Evolutionary conservation across 2,888 invertebrate genomes (phyloP).

Genomic region (Sphaeridia pumilis): DNA sequence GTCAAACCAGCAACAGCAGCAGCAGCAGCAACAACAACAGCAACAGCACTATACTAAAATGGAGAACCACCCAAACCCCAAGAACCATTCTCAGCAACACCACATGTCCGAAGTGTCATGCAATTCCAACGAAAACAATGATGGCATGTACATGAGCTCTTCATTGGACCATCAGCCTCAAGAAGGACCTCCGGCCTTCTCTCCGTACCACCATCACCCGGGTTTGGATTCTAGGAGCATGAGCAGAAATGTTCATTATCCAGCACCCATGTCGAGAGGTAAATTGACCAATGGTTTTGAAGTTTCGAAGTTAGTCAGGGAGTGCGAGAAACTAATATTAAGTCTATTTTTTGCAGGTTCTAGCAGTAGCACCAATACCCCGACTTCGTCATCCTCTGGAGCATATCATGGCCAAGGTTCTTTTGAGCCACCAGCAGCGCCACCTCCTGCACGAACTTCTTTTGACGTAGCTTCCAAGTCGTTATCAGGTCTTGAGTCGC

Average conservation of each 20-base stretch:
- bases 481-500: conserved; percentile 66
- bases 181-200: background rate
- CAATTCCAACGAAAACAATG: conserved; percentile 4
- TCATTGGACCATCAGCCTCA: conserved; percentile 3
- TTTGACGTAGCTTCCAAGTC: conserved; percentile 38
- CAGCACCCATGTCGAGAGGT: conserved; percentile 11
- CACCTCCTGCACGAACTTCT: conserved; percentile 2
- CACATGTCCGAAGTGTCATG: background rate
- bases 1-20: too few species aligned
- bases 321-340: too few species aligned
- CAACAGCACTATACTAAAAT: conserved; percentile 3
- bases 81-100: background rate
- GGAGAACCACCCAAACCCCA: background rate
- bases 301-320: too few species aligned
- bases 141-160: conserved; percentile 15
- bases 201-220: conserved; percentile 10
- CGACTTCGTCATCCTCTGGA: conserved; percentile 13
- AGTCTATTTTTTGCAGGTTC: conserved; percentile 26
- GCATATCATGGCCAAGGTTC: background rate
- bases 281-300: too few species aligned
- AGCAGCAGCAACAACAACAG: background rate
- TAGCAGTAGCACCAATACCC: conserved; percentile 18
- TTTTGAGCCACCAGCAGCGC: background rate
- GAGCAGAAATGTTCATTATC: conserved; percentile 10
- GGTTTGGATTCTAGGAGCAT: background rate